These are phyloP conservation scores for Noctua janthina DNA, from an alignment of 2,888 invertebrate species.

Conservation along the genomic window DNA sequence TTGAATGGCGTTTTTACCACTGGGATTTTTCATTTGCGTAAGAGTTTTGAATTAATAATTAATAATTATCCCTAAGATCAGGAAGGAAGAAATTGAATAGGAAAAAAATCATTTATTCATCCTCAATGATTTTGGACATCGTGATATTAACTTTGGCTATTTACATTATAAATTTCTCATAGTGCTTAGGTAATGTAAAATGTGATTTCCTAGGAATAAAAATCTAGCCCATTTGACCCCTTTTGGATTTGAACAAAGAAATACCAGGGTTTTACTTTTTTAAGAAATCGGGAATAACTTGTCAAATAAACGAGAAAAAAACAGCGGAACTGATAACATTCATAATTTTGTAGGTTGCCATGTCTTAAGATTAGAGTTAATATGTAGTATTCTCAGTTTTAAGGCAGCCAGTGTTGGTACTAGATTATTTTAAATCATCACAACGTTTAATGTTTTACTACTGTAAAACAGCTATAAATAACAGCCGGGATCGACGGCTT, in stretches of 20 bases:
- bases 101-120: not conserved
- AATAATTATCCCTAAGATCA: conserved; percentile 18
- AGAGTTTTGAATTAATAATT: not conserved
- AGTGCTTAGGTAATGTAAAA: not conserved
- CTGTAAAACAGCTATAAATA: not conserved
- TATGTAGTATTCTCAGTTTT: not conserved
- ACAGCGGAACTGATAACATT: not conserved
- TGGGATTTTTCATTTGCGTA: conserved; percentile 44
- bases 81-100: conserved; percentile 19
- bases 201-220: not conserved
- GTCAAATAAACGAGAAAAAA: not conserved
- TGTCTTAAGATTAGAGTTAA: not conserved
- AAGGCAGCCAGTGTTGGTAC: not conserved
- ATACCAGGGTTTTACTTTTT: too few relatives aligned
- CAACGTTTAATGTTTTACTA: too few relatives aligned
- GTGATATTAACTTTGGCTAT: not conserved
- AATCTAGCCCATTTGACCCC: not conserved
- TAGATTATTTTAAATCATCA: not conserved
- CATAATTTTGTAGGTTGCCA: not conserved
- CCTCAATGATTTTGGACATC: not conserved
- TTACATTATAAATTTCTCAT: not conserved
- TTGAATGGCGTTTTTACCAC: conserved; percentile 15
- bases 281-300: not conserved
- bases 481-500: not conserved
- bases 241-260: not conserved